Evolutionary conservation across 2,888 invertebrate species (phyloP).

Genomic region (Tipula helvola): DNA sequence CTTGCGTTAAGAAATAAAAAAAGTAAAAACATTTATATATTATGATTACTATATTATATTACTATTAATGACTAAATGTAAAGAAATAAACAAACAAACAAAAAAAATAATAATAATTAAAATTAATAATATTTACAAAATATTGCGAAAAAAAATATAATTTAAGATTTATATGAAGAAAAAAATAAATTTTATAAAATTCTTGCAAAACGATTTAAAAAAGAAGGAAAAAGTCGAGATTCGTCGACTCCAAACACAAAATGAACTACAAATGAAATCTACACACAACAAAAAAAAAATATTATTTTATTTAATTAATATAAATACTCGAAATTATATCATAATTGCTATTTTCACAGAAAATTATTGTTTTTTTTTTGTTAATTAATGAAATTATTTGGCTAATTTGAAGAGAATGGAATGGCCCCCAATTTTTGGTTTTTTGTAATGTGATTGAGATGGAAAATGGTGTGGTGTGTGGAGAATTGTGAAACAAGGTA

Average conservation of each 20-base stretch:
- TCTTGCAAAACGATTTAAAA: not conserved
- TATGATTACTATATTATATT: not conserved
- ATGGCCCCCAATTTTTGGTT: not conserved
- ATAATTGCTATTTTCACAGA: not conserved
- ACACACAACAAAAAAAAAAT: not conserved
- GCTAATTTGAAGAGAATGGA: not conserved
- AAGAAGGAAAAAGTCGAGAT: not conserved
- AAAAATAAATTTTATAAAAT: not conserved
- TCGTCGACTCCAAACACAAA: not conserved
- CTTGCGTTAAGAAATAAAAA: not conserved
- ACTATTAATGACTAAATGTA: not conserved
- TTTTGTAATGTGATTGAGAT: not conserved
- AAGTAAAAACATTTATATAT: not conserved
- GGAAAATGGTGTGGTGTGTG: not conserved
- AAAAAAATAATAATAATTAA: not conserved
- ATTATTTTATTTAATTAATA: not conserved
- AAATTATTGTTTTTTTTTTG: not conserved
- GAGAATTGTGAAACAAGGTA: not conserved
- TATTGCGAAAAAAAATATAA: not conserved
- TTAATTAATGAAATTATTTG: not conserved
- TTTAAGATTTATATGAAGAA: not conserved
- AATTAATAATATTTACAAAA: not conserved
- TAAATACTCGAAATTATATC: conserved; percentile 4
- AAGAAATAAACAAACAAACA: not conserved
- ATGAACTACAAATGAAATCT: not conserved